These are phyloP conservation scores for Lytechinus variegatus DNA, from an alignment of 35 echinoderm and acorn worm species.

Conservation along the genomic window DNA sequence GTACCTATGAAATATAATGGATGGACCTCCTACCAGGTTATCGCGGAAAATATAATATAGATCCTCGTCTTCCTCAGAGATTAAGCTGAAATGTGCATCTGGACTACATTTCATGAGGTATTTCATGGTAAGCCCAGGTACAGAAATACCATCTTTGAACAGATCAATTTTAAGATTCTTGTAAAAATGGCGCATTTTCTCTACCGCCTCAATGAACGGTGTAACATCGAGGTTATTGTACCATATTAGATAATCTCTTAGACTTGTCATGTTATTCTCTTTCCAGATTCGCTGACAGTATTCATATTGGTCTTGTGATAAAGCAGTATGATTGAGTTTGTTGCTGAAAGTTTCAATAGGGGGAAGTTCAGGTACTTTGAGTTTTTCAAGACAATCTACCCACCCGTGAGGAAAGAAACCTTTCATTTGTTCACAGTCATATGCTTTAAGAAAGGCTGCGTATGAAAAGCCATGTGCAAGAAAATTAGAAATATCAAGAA, in stretches of 20 bases:
- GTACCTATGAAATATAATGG: constrained; percentile 51
- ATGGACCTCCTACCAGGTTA: constrained; percentile 61
- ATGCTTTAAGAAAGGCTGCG: constrained; percentile 38
- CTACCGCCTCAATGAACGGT: constrained; percentile 51
- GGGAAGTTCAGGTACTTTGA: constrained; percentile 8
- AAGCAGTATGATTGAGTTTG: not conserved
- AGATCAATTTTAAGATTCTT: not conserved
- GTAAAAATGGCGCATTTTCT: constrained; percentile 63
- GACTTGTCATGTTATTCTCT: not conserved
- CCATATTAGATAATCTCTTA: constrained; percentile 60
- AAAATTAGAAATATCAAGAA: constrained; percentile 57
- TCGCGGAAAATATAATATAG: constrained; percentile 53
- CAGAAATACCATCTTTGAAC: constrained; percentile 61
- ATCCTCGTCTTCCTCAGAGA: constrained; percentile 65
- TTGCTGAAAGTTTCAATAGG: constrained; percentile 37
- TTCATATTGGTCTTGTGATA: constrained; percentile 40
- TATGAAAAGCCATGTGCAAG: constrained; percentile 54
- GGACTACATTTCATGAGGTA: constrained; percentile 46
- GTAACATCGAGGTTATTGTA: constrained; percentile 65
- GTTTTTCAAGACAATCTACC: constrained; percentile 47
- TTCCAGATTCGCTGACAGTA: constrained; percentile 46
- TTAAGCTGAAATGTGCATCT: constrained; percentile 39
- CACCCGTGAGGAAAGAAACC: constrained; percentile 47
- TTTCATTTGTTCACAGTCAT: constrained; percentile 33
- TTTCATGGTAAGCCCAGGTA: constrained; percentile 58